Base-by-base conservation (phyloP, 2,797 vertebrate genomes). In the Enteromius anoplus region DNA sequence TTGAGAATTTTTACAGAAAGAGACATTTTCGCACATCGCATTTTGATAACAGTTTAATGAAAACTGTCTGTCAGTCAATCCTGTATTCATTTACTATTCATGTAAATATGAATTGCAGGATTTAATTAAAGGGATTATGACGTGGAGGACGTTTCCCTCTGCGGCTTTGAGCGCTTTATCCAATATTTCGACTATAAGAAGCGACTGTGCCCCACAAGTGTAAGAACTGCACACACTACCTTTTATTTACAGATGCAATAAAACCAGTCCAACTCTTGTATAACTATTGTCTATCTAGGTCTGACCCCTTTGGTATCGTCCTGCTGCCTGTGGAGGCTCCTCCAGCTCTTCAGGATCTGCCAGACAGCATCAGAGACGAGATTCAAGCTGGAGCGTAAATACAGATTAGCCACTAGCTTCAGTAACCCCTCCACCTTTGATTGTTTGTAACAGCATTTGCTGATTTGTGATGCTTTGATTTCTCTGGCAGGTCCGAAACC, bases 121-220 rank as follows among this genome's bases (percentile, higher is more conserved):
- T 83, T 88, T 95, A 53, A 95, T 97, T 82, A 75, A 87, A 6
- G 95, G 94, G n/a, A 79, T 96, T 81, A 95, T 95, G 94, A 93
- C 85, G 53, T 97, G 97, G 97, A 96, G 93, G 89, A 93, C 64
- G 77, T 97, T 96, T 84, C 90, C 92, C 14, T 86, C 89, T 0
- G 37, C 92, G 76, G 85, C 91, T 1, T 87, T 93, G 53, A 91
- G 88, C 2, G 78, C 75, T 70, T 88, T 95, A 77, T 90, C 93
- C 0, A 88, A 85, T 15, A 45, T 85, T 14, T 85, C 91, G 0
- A 14, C 85, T 64, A 21, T 86, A 87, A 88, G 75, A 87, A 91
- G 81, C 32, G 51, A 62, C 40, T 70, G 80, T 34, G 2, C 2
- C 3, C 53, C 51, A 1, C 82, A 47, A 77, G 94, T 95, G 97